A percentile compares a stretch with the other conserved stretches of the same genome.
Conservation (phyloP, 2,888 invertebrate genomes). For the Rhodophaea formosa region DNA sequence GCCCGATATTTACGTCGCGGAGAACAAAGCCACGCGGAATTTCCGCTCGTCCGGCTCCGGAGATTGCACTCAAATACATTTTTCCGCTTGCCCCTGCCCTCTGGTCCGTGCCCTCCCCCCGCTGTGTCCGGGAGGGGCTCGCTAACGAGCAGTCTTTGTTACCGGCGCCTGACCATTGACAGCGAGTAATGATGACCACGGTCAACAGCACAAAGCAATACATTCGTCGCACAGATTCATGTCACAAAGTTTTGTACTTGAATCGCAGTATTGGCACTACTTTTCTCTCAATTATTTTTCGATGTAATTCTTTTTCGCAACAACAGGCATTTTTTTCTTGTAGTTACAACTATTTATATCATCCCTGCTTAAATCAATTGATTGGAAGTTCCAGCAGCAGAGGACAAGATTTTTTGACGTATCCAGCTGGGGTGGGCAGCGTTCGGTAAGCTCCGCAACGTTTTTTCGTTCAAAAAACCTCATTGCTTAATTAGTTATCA, state of each 20-base stretch:
- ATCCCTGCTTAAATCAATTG: too few species aligned
- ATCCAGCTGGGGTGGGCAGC: too few species aligned
- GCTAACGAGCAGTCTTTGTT: conserved; percentile 44
- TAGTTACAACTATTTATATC: too few species aligned
- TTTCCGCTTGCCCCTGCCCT: conserved; percentile 32
- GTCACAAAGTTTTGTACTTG: not conserved
- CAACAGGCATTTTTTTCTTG: too few species aligned
- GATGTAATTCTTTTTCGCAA: too few species aligned
- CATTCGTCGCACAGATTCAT: not conserved
- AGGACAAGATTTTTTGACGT: too few species aligned
- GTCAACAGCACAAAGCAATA: not conserved
- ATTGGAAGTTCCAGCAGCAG: too few species aligned
- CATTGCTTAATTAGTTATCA: too few species aligned
- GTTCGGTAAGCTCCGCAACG: too few species aligned
- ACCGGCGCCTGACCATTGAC: conserved; percentile 15
- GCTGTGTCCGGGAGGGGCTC: conserved; percentile 9
- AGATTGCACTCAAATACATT: conserved; percentile 58
- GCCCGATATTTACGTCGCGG: conserved; percentile 23
- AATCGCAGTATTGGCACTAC: too few species aligned
- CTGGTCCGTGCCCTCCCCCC: not conserved
- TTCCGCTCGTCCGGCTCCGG: conserved; percentile 38
- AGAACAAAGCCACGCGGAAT: conserved; percentile 33
- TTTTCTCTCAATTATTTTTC: too few species aligned
- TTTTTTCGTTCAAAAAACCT: too few species aligned
- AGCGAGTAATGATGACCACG: not conserved